Evolutionary conservation across 1,140 invertebrate species (phyloP), one percentile per base, ranked within the genome.

Genomic region (Drosophila erecta): DNA sequence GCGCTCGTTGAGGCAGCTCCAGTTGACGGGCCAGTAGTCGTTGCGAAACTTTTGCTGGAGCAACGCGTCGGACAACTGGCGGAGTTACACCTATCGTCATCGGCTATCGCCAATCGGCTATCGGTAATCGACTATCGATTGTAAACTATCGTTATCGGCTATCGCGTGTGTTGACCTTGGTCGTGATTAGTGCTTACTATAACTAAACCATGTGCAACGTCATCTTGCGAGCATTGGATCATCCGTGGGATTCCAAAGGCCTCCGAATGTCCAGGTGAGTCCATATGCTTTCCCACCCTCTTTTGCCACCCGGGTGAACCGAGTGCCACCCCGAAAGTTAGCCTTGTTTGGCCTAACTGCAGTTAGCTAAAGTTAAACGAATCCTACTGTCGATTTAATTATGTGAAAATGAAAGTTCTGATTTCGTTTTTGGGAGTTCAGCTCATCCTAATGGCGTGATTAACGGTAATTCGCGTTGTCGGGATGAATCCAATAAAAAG

Each of bases 41-140:
- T 86, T 86, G 79, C 75, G 83, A 86, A 86, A 87, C 83, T 86
- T 86, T 83, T 89, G 83, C 75, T 89, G 83, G 75, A 83, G 83
- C 67, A 86, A 81, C 77, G 83, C 81, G 78, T 87, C 75, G 78
- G 83, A 79, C 69, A 71, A 79, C 81, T 81, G 74, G 75, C 80
- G 76, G 78, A 69, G 57, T 73, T 72, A 70, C 56, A 54, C 56
- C 81, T 56, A 74, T 64, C 49, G 44, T 76, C 58, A 43, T 35
- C 72, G 41, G 44, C 11, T 56, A 44, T 71, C 59, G 38, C 10
- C 15, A 35, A 27, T 69, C 50, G 57, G 17, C 12, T 33, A 44
- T 59, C 61, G 76, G 58, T 41, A 27, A 41, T 51, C 64, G 49
- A 0, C 22, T 37, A 53, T 70, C 76, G 65, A 15, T 0, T 30